Base-by-base conservation (phyloP, 1,140 invertebrate genomes). In the Caenorhabditis latens region DNA sequence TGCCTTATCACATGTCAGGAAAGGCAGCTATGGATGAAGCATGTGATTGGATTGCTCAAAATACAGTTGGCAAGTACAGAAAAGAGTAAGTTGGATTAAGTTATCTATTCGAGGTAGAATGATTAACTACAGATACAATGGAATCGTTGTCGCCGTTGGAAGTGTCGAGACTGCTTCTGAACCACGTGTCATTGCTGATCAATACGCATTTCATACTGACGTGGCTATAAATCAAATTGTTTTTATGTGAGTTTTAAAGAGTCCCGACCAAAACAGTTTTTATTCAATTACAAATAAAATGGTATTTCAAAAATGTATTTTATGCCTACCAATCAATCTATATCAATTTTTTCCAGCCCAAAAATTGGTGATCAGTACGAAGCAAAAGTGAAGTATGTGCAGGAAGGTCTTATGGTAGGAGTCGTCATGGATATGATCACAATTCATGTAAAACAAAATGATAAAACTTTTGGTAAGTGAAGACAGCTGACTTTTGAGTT, bases 1-100 rank as follows among this genome's bases (percentile, higher is more conserved):
- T 79, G n/a, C 71, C 71, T 24, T 79, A 79, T 50, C 71, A 79
- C 40, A 79, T 79, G 71, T 79, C 71, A 13, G 71, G 71, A 79
- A 79, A 79, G 42, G 46, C 46, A 21, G 71, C 71, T 24, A 79
- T 79, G 71, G 71, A 79, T 8, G 71, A 79, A 50, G 46, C 71
- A 13, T 53, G 46, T 16, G n/a, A 79, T 53, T 79, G 71, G 71
- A 79, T 79, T 53, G 43, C 71, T 79, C 71, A 79, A 43, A 79
- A 79, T 43, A 79, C 71, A 3, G 71, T 79, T 24, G 71, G 71
- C 50, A 79, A 79, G n/a, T 79, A 79, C 53, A 79, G 71, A 79
- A 43, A 43, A 13, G 71, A 79, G 71, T 79, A 24, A 50, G 71
- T 79, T n/a, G 19, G 32, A 32, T 21, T 4, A n/a, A 58, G 16